Percentiles rank a stretch among this genome's conserved stretches.
Evolutionary conservation across 1,140 invertebrate genomes (phyloP).

Genomic region (Dysdera silvatica): DNA sequence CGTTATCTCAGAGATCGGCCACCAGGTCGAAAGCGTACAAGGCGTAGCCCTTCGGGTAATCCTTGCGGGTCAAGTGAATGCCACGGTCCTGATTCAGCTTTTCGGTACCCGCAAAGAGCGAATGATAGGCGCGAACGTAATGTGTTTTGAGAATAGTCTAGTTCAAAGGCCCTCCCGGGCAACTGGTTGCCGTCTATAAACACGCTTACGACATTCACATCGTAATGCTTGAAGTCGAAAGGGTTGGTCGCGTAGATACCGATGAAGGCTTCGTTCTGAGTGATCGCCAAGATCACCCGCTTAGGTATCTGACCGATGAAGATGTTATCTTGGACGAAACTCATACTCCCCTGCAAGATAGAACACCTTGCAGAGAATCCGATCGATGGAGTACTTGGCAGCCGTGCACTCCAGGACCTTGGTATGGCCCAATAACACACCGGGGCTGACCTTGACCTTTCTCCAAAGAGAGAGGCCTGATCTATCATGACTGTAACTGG

Average conservation of each 20-base stretch:
- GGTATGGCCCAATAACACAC: background rate
- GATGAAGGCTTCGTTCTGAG: background rate
- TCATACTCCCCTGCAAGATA: background rate
- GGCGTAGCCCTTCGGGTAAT: no score
- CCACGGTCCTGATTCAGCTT: no score
- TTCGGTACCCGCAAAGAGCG: no score
- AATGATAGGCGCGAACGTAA: no score
- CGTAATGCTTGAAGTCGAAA: background rate
- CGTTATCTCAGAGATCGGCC: no score
- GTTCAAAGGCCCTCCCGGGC: no score
- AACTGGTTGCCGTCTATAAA: no score
- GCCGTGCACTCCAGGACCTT: background rate
- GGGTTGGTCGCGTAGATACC: background rate
- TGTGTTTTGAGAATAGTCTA: no score
- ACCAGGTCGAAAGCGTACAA: no score
- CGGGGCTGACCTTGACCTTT: constrained; percentile 1
- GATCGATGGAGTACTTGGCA: background rate
- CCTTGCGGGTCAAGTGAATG: no score
- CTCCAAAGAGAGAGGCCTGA: background rate
- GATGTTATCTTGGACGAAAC: constrained; percentile 4
- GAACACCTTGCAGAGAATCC: background rate
- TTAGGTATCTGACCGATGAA: background rate
- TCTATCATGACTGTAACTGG: background rate
- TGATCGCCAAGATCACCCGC: background rate
- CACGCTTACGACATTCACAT: no score